Base-by-base conservation (phyloP, 2,113 vertebrate genomes). In the Barnardius zonarius region DNA sequence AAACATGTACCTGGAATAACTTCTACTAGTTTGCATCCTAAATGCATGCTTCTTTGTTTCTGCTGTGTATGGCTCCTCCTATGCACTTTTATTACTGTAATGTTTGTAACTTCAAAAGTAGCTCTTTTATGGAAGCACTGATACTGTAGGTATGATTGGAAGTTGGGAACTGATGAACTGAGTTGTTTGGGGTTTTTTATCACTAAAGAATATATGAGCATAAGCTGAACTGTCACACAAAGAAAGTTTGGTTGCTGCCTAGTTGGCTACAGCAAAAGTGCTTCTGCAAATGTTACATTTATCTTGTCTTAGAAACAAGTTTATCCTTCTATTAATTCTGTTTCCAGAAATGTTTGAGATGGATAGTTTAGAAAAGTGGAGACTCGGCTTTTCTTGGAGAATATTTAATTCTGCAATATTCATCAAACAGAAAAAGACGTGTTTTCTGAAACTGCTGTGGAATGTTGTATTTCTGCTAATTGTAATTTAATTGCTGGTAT, bases 391-490 rank as follows among this genome's bases (percentile, higher is more conserved):
- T 55, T 57, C 54, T 28, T 74, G 14, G 64, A 67, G 23, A 81
- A 35, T 54, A 46, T 77, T 41, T 73, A 86, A 67, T 6, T 80
- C n/a, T 35, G 54, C 18, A 54, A 1, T 81, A 37, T 55, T 83
- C 86, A 49, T 88, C 41, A 81, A 81, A 59, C 14, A 46, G 68
- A 74, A 77, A 13, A 92, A 68, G 43, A 54, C 6, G 18, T 1
- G 4, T 67, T 63, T 51, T 88, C 55, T 78, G 68, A 74, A 93
- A 81, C n/a, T 48, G 11, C 48, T 48, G 27, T 94, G 44, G 49
- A 95, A 82, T 95, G 35, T 87, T 94, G 25, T 91, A 80, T 92
- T 94, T 96, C 72, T 92, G 41, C 52, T 86, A 95, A 93, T 95
- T 63, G 67, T 87, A 86, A 70, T 95, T 91, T 94, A 77, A 57